Conservation (phyloP, 2,888 invertebrate genomes). For the Stenodema calcarata region DNA sequence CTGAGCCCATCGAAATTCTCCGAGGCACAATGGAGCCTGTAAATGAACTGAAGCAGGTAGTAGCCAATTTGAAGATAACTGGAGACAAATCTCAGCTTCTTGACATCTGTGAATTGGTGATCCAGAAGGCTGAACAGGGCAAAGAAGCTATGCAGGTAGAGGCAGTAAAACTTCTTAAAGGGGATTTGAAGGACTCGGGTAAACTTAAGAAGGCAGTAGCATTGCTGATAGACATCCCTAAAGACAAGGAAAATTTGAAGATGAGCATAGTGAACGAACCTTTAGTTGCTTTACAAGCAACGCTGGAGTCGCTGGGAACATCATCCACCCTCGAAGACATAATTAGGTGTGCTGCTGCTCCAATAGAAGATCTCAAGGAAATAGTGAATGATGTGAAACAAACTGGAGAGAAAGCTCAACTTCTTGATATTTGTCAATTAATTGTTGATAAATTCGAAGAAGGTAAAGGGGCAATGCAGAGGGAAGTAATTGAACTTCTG, state of each 20-base stretch:
- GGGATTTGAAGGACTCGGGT: background rate
- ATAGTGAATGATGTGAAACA: background rate
- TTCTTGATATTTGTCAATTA: background rate
- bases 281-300: background rate
- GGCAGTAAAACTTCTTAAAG: background rate
- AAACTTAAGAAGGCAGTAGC: background rate
- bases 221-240: background rate
- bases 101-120: constrained; percentile 2
- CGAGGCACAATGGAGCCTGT: background rate
- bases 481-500: background rate
- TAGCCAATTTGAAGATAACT: background rate
- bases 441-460: background rate
- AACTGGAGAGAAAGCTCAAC: background rate
- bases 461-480: background rate
- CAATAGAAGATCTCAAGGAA: background rate
- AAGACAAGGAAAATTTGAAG: background rate
- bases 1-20: background rate
- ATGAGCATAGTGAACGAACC: constrained; percentile 6
- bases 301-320: background rate
- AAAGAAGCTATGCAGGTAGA: constrained; percentile 2
- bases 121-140: background rate
- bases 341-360: background rate
- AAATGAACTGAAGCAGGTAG: constrained; percentile 4
- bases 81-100: background rate
- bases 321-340: background rate